phyloP scores from a whole-genome alignment of 1,140 invertebrate species.

The Mylabris phalerata region DNA sequence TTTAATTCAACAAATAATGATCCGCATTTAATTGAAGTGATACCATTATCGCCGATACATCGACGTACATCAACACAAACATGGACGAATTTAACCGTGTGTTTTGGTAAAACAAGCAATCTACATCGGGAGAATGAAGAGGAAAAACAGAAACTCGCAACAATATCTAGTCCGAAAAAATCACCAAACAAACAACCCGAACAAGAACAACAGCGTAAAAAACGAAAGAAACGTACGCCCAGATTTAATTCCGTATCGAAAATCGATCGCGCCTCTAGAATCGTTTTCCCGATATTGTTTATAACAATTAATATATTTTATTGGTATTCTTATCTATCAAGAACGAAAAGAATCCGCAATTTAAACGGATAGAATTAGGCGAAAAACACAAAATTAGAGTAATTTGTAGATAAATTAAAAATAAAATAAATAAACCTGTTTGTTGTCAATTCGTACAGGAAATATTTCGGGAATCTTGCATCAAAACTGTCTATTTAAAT shows the following conservation, averaged over 20 bases:
- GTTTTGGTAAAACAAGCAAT: constrained; percentile 14
- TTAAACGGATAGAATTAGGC: constrained; percentile 20
- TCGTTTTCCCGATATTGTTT: constrained; percentile 71
- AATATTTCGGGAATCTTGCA: too few species aligned
- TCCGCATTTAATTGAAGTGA: constrained; percentile 43
- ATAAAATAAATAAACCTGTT: too few species aligned
- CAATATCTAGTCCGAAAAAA: constrained; percentile 4
- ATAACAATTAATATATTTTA: constrained; percentile 72
- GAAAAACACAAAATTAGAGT: too few species aligned
- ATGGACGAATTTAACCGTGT: constrained; percentile 26
- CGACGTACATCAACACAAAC: constrained; percentile 21
- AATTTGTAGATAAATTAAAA: too few species aligned
- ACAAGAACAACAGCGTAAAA: constrained; percentile 39
- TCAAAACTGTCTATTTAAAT: too few species aligned
- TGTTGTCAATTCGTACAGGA: too few species aligned
- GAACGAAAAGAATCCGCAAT: constrained; percentile 52
- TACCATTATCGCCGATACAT: constrained; percentile 44
- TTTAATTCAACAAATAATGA: constrained; percentile 5
- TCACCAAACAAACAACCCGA: constrained; percentile 12
- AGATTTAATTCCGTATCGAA: constrained; percentile 73
- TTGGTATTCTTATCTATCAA: constrained; percentile 67
- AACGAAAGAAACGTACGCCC: constrained; percentile 51
- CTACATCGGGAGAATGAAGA: too few species aligned
- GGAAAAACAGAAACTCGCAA: too few species aligned
- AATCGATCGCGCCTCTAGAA: constrained; percentile 65